Conservation (phyloP, 2,113 vertebrate genomes). For the Stegostoma tigrinum region DNA sequence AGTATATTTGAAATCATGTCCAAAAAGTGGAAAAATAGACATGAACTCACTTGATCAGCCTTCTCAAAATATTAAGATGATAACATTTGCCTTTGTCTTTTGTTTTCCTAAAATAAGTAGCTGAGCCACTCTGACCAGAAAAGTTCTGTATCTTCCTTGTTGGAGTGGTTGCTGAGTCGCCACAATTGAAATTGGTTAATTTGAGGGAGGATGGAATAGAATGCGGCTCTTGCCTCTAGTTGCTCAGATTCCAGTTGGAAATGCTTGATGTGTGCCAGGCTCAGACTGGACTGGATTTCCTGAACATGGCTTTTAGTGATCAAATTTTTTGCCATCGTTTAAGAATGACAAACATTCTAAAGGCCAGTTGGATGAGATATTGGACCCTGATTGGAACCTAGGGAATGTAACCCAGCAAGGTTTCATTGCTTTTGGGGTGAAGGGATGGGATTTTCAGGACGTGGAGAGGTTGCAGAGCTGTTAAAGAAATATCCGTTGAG, state of each 20-base stretch:
- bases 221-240: background rate
- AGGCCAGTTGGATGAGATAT: background rate
- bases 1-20: background rate
- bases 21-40: background rate
- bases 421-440: background rate
- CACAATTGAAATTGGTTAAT: background rate
- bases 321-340: background rate
- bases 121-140: background rate
- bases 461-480: background rate
- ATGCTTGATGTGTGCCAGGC: background rate
- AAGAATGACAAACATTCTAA: background rate
- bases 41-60: background rate
- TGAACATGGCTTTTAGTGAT: background rate
- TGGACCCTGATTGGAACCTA: background rate
- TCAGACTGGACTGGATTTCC: background rate
- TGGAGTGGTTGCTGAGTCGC: background rate
- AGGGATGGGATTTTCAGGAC: background rate
- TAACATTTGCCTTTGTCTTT: background rate
- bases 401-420: background rate
- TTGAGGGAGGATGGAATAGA: background rate
- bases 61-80: background rate
- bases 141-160: background rate
- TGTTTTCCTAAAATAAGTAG: background rate
- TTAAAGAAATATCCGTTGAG: background rate
- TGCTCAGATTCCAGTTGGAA: background rate